Conservation (phyloP, 1,140 invertebrate species). For the Ceratitis capitata region DNA sequence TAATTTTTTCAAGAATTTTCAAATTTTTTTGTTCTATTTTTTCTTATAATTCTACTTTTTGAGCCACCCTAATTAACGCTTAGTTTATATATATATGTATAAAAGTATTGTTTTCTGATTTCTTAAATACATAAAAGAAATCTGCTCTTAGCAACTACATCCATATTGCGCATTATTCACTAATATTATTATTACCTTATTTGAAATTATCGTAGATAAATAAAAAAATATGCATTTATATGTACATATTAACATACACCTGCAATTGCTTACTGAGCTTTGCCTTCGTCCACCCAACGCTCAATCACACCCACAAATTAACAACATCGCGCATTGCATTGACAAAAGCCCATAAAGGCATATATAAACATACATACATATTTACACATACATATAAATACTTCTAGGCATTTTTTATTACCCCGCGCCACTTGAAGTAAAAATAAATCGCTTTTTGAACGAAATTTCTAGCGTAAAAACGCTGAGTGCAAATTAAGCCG, state of each 20-base stretch:
- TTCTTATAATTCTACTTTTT: not conserved
- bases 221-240: not conserved
- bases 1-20: too few species aligned
- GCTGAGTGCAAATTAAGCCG: not conserved
- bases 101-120: not conserved
- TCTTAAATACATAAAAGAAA: not conserved
- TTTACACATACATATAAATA: not conserved
- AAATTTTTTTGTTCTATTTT: too few species aligned
- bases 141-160: not conserved
- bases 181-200: not conserved
- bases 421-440: not conserved
- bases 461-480: not conserved
- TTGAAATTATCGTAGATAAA: too few species aligned
- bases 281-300: not conserved
- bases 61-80: not conserved
- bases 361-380: not conserved
- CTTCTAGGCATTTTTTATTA: not conserved
- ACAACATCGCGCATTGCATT: not conserved
- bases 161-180: not conserved
- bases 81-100: too few species aligned
- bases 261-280: not conserved
- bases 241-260: too few species aligned
- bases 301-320: not conserved
- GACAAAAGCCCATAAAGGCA: too few species aligned
- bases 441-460: slow-evolving; percentile 1